Evolutionary conservation across 2,888 invertebrate species (phyloP), one percentile per base, ranked within the genome.

Genomic region (Horisme vitalbata): DNA sequence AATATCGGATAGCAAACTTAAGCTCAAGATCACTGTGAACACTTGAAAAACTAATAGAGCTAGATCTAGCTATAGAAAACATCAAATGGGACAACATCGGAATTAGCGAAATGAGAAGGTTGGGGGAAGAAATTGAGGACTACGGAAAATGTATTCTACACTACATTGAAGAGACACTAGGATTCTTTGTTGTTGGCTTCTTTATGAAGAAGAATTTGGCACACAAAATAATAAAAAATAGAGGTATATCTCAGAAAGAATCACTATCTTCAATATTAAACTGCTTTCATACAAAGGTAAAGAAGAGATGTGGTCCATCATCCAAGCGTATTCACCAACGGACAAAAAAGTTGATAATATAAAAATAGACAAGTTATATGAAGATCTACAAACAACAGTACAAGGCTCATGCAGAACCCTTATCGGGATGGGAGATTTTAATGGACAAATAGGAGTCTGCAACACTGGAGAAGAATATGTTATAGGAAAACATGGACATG

Each of bases 11-110:
- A 21, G 7, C 11, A 4, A 53, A 55, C 24, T 13, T 53, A n/a
- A 60, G 56, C 33, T 21, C 30, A 20, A 32, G 55, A 52, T 49
- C 61, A 28, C 31, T 61, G 39, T 28, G 49, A 52, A 50, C 50
- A 20, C 8, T 32, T 11, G 49, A 49, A 30, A 58, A 45, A 38
- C 45, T 45, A 5, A 13, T 24, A 8, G 58, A 59, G 50, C 34
- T 59, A 8, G 45, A 49, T 41, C 7, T 23, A 32, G 36, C 44
- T 7, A 20, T 55, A 9, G 28, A 33, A 31, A 30, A 43, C 13
- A 23, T 27, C 9, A 35, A 34, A 41, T 46, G 32, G 41, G 36
- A 36, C 18, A 23, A 36, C 4, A 44, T 44, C 15, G 44, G 44
- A n/a, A n/a, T n/a, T n/a, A n/a, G n/a, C n/a, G n/a, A n/a, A n/a